A percentile compares a stretch with the other conserved stretches of the same genome.
Conservation (phyloP, 2,888 invertebrate genomes). For the Melanchra persicariae region DNA sequence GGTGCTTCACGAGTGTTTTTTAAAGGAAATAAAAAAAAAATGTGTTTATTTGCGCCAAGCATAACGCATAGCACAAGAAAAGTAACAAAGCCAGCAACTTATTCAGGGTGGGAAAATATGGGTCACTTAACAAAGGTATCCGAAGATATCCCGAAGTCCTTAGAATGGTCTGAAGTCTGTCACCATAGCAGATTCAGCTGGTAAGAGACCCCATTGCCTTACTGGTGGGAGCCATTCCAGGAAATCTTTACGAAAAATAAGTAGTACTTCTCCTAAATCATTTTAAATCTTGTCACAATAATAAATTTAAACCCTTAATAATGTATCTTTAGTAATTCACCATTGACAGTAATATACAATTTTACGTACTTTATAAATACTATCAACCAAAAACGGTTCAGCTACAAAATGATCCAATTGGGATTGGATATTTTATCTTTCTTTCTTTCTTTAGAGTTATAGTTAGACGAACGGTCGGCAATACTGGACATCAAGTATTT, state of each 20-base stretch:
- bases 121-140: neutral
- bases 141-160: neutral
- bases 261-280: neutral
- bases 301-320: too few species aligned
- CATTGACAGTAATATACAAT: neutral
- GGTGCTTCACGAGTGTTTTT: neutral
- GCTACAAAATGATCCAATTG: constrained; percentile 36
- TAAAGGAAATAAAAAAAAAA: neutral
- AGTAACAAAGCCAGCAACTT: too few species aligned
- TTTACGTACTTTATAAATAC: constrained; percentile 21
- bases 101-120: too few species aligned
- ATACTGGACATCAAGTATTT: constrained; percentile 55
- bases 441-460: constrained; percentile 45
- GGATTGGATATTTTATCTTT: constrained; percentile 65
- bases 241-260: too few species aligned
- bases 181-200: neutral
- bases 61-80: too few species aligned
- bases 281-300: neutral
- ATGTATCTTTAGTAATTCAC: too few species aligned
- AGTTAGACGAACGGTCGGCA: constrained; percentile 28
- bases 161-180: neutral
- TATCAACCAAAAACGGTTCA: constrained; percentile 19
- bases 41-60: too few species aligned
- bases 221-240: neutral
- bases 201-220: neutral